Base-by-base conservation (phyloP, 2,888 invertebrate genomes). In the Apoda limacodes region DNA sequence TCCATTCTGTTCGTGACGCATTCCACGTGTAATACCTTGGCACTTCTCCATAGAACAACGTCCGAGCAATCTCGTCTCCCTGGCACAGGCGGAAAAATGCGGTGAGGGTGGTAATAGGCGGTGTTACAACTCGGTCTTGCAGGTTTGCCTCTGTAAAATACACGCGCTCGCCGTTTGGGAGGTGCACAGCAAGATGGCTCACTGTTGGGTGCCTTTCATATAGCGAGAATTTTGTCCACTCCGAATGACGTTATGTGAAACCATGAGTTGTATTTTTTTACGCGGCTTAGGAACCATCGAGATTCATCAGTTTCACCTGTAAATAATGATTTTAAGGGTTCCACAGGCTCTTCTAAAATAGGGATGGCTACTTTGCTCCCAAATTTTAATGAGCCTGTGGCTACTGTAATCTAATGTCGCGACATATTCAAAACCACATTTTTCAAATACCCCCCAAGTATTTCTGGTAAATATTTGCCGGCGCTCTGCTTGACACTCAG, bases 401-500 rank as follows among this genome's bases (percentile, higher is more conserved):
- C 29, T 42, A 35, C 37, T 39, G 35, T 45, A 40, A 35, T 45
- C 40, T 36, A 46, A 34, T 27, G 37, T 42, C 6, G 34, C 34
- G 20, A 43, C 40, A 30, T 46, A 46, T 35, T 46, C 44, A 45
- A 46, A 42, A 41, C 40, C 42, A 43, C 43, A 42, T 40, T 42
- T 36, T 40, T 36, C 27, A 25, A 42, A 43, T 37, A 39, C 39
- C 27, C 37, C 31, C 43, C 40, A 33, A 27, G 35, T 28, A 33
- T 39, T 44, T 42, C 48, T 41, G 39, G 40, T 41, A 36, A 47
- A 45, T 40, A 35, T 39, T 41, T 27, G 10, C 20, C 43, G 44
- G 40, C 44, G 39, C 34, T 41, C 43, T 39, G 21, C 25, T 35
- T 37, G 37, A 30, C 37, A 36, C 40, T 45, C 45, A 46, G 43